Percentiles rank a stretch among this genome's conserved stretches.
Evolutionary conservation across 2,797 vertebrate genomes (phyloP).

Genomic region (Apodemus agrarius): DNA sequence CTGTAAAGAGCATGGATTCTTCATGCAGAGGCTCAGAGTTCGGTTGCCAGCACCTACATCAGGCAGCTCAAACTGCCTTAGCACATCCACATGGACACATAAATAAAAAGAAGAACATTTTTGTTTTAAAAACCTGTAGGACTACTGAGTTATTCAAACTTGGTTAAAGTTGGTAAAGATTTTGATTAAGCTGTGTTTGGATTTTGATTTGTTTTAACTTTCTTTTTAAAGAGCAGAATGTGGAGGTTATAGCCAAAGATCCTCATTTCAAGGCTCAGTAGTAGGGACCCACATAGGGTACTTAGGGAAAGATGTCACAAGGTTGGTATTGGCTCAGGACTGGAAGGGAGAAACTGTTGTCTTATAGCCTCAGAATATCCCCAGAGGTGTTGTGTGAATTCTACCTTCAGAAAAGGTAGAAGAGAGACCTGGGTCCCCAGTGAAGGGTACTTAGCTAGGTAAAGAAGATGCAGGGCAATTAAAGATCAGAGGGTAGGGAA

Average conservation of each 20-base stretch:
- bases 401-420: constrained; percentile 87
- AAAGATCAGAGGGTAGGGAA: constrained; percentile 67
- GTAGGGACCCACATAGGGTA: constrained; percentile 69
- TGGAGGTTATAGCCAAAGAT: constrained; percentile 86
- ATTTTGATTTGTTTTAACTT: background rate
- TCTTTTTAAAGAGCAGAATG: constrained; percentile 87
- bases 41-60: background rate
- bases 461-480: constrained; percentile 53
- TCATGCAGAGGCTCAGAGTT: too few species aligned
- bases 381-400: constrained; percentile 87
- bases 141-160: background rate
- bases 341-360: background rate
- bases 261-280: constrained; percentile 83
- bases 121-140: background rate
- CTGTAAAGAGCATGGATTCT: background rate
- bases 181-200: constrained; percentile 32
- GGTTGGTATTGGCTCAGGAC: background rate
- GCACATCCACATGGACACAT: background rate
- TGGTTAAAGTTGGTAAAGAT: constrained; percentile 34
- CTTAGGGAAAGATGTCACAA: background rate
- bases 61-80: background rate
- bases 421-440: constrained; percentile 78
- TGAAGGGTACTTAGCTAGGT: constrained; percentile 74
- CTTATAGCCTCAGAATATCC: constrained; percentile 84
- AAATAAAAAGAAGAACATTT: background rate